phyloP scores from a whole-genome alignment of 2,797 vertebrate genomes.

The Sandelia bainsii region DNA sequence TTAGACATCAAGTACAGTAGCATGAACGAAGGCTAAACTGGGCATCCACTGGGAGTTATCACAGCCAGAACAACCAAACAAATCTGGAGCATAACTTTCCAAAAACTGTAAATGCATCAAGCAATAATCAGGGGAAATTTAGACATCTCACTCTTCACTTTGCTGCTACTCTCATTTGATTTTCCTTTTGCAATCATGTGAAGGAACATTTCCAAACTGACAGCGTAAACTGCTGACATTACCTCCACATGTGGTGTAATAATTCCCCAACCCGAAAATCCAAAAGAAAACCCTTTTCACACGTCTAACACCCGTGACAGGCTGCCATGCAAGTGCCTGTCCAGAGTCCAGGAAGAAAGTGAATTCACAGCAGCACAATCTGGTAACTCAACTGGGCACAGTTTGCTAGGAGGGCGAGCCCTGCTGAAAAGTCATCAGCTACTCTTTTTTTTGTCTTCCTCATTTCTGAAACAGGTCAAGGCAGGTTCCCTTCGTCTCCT shows the following conservation, averaged over 20 bases:
- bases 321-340: constrained; percentile 48
- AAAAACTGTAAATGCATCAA: constrained; percentile 23
- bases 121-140: constrained; percentile 42
- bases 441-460: constrained; percentile 69
- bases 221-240: constrained; percentile 56
- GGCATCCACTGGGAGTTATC: constrained; percentile 23
- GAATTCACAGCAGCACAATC: constrained; percentile 45
- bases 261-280: constrained; percentile 18
- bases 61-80: constrained; percentile 32
- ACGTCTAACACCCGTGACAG: constrained; percentile 44
- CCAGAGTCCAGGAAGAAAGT: constrained; percentile 32
- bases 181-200: constrained; percentile 53
- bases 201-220: constrained; percentile 56
- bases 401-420: constrained; percentile 66
- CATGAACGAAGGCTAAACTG: constrained; percentile 28
- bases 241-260: constrained; percentile 55
- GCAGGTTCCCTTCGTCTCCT: constrained; percentile 78
- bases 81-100: constrained; percentile 35
- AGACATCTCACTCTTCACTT: constrained; percentile 56
- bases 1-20: constrained; percentile 27
- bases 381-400: constrained; percentile 68
- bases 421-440: constrained; percentile 82
- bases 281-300: constrained; percentile 57
- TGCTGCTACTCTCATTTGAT: constrained; percentile 58
- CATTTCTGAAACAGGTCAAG: constrained; percentile 85